Conservation (phyloP, 30 jellyfish, hydroid and myxozoan species). For the Pelagia noctiluca region DNA sequence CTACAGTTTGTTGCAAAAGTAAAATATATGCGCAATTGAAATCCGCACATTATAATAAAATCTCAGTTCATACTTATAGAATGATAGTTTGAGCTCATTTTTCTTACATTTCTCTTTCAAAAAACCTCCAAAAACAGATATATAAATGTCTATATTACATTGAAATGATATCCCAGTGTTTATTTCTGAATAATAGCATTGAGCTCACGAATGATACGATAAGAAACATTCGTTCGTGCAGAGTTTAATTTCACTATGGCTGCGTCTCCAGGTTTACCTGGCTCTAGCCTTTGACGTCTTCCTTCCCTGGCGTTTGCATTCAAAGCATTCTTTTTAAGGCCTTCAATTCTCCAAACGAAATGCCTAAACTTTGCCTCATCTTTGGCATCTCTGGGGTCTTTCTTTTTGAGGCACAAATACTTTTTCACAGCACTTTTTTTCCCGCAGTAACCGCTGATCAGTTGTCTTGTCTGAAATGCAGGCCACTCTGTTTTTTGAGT, state of each 20-base stretch:
- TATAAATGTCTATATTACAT: too few relatives aligned
- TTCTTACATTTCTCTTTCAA: too few relatives aligned
- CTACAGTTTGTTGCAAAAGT: too few relatives aligned
- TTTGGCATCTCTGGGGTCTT: conserved; percentile 3
- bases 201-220: too few relatives aligned
- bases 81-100: too few relatives aligned
- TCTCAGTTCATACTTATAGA: too few relatives aligned
- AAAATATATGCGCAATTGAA: too few relatives aligned
- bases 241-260: conserved; percentile 33
- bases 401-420: background rate
- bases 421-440: conserved; percentile 14
- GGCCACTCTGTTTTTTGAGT: conserved; percentile 10
- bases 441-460: conserved; percentile 28
- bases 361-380: conserved; percentile 39
- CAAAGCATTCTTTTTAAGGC: conserved; percentile 39
- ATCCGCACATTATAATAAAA: too few relatives aligned
- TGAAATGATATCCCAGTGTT: too few relatives aligned
- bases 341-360: conserved; percentile 33
- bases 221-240: too few relatives aligned
- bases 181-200: too few relatives aligned
- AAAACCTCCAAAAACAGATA: too few relatives aligned
- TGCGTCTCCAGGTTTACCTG: conserved; percentile 41
- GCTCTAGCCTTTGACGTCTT: conserved; percentile 50
- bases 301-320: conserved; percentile 45
- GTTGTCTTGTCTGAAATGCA: background rate